These are phyloP conservation scores for Bujurquina vittata DNA, from an alignment of 2,113 vertebrate species.

Conservation along the genomic window DNA sequence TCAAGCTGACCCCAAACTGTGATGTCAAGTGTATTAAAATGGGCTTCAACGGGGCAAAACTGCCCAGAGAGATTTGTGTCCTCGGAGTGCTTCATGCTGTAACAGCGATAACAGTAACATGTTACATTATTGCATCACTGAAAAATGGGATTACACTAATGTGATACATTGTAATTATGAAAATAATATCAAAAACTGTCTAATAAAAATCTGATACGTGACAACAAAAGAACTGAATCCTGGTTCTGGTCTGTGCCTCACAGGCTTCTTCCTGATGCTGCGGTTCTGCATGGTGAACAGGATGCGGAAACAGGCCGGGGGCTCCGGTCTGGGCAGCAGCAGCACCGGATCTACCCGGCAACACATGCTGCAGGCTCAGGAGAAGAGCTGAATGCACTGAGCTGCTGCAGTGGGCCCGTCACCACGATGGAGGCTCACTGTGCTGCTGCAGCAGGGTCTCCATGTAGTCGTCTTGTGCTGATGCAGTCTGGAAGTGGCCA, in stretches of 20 bases:
- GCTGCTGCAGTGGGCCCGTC: background rate
- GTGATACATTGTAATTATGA: background rate
- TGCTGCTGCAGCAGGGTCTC: background rate
- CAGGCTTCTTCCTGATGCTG: conserved; percentile 81
- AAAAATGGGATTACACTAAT: background rate
- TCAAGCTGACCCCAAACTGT: too few species aligned
- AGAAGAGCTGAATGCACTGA: conserved; percentile 53
- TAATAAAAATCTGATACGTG: background rate
- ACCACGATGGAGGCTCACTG: background rate
- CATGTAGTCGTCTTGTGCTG: background rate
- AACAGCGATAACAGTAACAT: too few species aligned
- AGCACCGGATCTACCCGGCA: conserved; percentile 74
- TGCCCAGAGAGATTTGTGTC: too few species aligned
- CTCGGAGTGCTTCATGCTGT: too few species aligned
- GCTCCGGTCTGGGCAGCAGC: conserved; percentile 48
- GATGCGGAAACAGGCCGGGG: conserved; percentile 51
- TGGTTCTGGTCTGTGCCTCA: conserved; percentile 9
- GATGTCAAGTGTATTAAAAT: too few species aligned
- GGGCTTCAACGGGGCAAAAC: too few species aligned
- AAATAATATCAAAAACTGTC: background rate
- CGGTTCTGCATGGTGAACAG: conserved; percentile 75
- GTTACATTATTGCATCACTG: background rate
- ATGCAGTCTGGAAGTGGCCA: fast-evolving
- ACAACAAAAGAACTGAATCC: fast-evolving
- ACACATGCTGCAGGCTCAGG: conserved; percentile 72